Evolutionary conservation across 2,797 vertebrate species (phyloP), one percentile per base, ranked within the genome.

Genomic region (Heliangelus exortis): DNA sequence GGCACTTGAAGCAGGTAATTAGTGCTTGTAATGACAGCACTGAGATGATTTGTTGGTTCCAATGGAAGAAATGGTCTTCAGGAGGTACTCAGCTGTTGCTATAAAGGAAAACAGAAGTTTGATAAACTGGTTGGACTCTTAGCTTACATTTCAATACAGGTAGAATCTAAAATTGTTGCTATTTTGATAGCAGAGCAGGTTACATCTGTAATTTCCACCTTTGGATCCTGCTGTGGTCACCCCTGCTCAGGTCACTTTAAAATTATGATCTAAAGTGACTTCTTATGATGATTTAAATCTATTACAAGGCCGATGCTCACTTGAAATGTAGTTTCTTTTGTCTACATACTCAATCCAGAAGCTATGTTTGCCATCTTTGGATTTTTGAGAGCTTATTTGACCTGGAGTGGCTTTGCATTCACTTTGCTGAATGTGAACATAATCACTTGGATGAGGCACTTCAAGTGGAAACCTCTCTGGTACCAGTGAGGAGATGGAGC

Each of bases 1-100:
- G 67, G 26, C 34, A 33, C 26, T 12, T 5, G 45, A 12, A 39
- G 33, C 0, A 0, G 12, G 7, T 91, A 62, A 22, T 25, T 23
- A 83, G 10, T 16, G 10, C 39, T 81, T 54, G 39, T 72, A 72
- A 8, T 16, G 50, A 29, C 45, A 59, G 21, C 23, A 10, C 23
- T 39, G 62, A 68, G n/a, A 29, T 57, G 19, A 4, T 5, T 43
- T 45, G 7, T 45, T 90, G 29, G 41, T 71, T 89, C 29, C 59
- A 54, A n/a, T n/a, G 58, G 65, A 84, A n/a, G 20, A 34, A 86
- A 22, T 29, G 2, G 45, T 61, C 19, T 45, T 63, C 1, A 0
- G 18, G 34, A 48, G 29, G 39, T 36, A 11, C 5, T 79, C 36
- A 69, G 1, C 59, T 80, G 11, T 77, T 85, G 57, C 72, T 83